A percentile compares a stretch with the other conserved stretches of the same genome.
phyloP scores from a whole-genome alignment of 2,888 invertebrate species.

The Rugalucina vietnamica region DNA sequence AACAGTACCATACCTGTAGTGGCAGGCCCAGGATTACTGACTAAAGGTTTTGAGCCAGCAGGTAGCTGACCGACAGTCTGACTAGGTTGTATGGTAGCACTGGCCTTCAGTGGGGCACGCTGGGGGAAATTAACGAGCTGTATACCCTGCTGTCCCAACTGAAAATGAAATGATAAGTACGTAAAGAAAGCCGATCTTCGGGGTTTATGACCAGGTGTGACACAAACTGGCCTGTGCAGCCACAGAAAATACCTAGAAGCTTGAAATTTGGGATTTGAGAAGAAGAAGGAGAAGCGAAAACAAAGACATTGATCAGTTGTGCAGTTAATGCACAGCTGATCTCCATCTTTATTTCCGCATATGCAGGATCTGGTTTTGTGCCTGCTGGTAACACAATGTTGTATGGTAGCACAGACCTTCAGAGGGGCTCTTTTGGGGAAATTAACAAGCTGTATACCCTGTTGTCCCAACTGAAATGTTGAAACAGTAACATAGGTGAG shows the following conservation, averaged over 20 bases:
- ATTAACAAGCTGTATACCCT: background rate
- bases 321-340: too few relatives aligned
- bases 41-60: constrained; percentile 62
- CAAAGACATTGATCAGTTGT: too few relatives aligned
- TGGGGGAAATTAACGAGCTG: constrained; percentile 76
- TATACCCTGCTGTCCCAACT: constrained; percentile 73
- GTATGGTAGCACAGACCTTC: background rate
- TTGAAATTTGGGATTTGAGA: too few relatives aligned
- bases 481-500: background rate
- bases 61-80: constrained; percentile 64
- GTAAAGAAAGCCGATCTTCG: background rate
- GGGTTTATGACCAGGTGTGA: too few relatives aligned
- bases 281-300: too few relatives aligned
- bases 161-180: too few relatives aligned
- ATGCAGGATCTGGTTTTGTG: background rate
- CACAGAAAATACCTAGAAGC: too few relatives aligned
- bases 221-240: too few relatives aligned
- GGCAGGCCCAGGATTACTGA: constrained; percentile 66
- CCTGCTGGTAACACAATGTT: background rate
- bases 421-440: background rate
- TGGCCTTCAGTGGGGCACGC: constrained; percentile 66
- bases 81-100: constrained; percentile 60
- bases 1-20: constrained; percentile 77
- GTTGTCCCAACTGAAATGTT: background rate
- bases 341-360: background rate